Base-by-base conservation (phyloP, 2,888 invertebrate species). In the Catocala sponsa region DNA sequence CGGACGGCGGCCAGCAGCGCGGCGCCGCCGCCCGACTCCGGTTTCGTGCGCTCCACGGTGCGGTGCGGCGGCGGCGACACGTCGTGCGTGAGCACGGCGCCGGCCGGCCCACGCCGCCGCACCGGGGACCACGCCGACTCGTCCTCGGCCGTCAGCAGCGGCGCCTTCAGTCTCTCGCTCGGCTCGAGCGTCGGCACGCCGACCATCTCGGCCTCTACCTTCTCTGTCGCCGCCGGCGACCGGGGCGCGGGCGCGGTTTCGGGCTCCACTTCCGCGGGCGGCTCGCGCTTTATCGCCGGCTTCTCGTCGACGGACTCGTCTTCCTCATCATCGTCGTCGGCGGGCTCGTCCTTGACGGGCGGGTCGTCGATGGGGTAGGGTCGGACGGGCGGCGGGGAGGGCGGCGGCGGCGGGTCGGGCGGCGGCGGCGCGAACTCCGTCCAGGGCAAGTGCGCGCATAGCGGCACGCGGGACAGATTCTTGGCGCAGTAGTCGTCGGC, bases 401-500 rank as follows among this genome's bases (percentile, higher is more conserved):
- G 86, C 56, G 91, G 89, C 43, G 91, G 88, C 0, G 92, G 90
- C 0, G 82, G 88, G 0, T 81, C 80, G 0, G 92, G 92, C 1
- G 92, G 92, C 5, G 85, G 51, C 5, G 93, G 92, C 25, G 92
- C 92, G 82, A 91, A 92, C 76, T 87, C 84, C 68, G 86, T 88
- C 87, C 87, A 88, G 1, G 94, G 92, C 42, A 92, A 70, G 38
- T 87, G 84, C 47, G 72, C 43, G 64, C 92, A 91, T 11, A 95
- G 74, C 32, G 90, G 87, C 38, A 94, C 88, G 5, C 83, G 79
- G 25, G 87, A 75, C 81, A 92, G 76, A 68, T 94, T 94, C 75
- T 95, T 95, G 49, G 83, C 87, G 79, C 93, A 93, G 71, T 85
- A 86, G 65, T 95, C 94, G 80, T 93, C 92, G 38, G 94, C 93